Base-by-base conservation (phyloP, 2,113 vertebrate genomes). In the Scatophagus argus region DNA sequence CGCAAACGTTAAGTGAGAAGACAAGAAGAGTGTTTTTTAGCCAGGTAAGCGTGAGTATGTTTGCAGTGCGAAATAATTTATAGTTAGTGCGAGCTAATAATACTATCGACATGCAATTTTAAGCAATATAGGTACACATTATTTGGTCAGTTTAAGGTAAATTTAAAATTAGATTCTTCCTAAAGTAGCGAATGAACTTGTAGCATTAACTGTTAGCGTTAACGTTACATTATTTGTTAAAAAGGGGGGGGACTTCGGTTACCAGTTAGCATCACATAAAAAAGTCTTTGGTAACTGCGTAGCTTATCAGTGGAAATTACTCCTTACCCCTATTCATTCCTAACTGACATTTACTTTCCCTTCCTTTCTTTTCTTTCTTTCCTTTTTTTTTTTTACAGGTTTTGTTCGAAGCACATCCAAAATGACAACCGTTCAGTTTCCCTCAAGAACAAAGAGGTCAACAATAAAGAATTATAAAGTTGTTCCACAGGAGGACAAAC, bases 371-470 rank as follows among this genome's bases (percentile, higher is more conserved):
- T 0, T 59, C 6, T 16, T 25, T 14, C 11, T 3, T 43, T n/a
- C n/a, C n/a, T n/a, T n/a, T n/a, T n/a, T n/a, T n/a, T n/a, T n/a
- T 68, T 77, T 58, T 87, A n/a, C 87, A 96, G 94, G 82, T 58
- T 76, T 34, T 27, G 60, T 49, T 60, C 19, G 43, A 16, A 63
- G 21, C 46, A 13, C 46, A 1, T 68, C 70, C 8, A 92, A 76
- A 79, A 95, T 93, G 92, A 69, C 84, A 5, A 66, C 85, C 4
- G 47, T 74, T 17, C 78, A 64, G 23, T 56, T 38, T 13, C 76
- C 84, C 0, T 63, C 87, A 38, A 80, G 59, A 49, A 36, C 74
- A 2, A 69, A 86, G 67, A 23, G 73, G 75, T 31, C 75, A 87
- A 25, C n/a, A 3, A 3, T 46, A 46, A 21, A 8, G 44, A 27